Evolutionary conservation across 2,888 invertebrate species (phyloP), one percentile per base, ranked within the genome.

Genomic region (Nebria salina): DNA sequence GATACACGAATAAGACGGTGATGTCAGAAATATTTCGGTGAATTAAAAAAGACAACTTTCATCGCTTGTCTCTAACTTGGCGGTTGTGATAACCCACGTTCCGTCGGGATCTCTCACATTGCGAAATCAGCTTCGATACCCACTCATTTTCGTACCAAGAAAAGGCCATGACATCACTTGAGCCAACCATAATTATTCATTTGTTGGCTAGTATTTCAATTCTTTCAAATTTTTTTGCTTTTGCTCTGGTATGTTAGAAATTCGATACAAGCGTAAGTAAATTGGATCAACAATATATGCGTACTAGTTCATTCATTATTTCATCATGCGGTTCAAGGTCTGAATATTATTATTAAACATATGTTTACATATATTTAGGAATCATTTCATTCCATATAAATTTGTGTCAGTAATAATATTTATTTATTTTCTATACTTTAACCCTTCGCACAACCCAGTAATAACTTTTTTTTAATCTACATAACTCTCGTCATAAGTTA

Each of bases 1-100:
- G 54, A 54, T 15, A 15, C 65, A 20, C 65, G 25, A 76, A 25
- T 70, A 25, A 70, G 11, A 20, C 70, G 77, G 70, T 77, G 77
- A 77, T 77, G 77, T 77, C 77, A 77, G 34, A 15, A n/a, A 77
- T 77, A 77, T 77, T 77, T 77, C 77, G 72, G 77, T 77, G 72
- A 75, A 65, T 26, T 70, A 70, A 11, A 34, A 54, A 75, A 41
- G 65, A 65, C 75, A 75, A 65, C 75, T 75, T 77, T 26, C 20
- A 43, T 34, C 34, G 2, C 34, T 34, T 34, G 34, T 34, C 5
- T 34, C 34, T 34, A 34, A 68, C 77, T 77, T 42, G 42, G 54
- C 25, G 26, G 76, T 41, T 77, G 76, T 72, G 77, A 77, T 77
- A 77, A 77, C 77, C 77, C 72, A 77, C 72, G 64, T 72, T 54